Evolutionary conservation across 2,888 invertebrate species (phyloP).

Genomic region (Caprella mutica): DNA sequence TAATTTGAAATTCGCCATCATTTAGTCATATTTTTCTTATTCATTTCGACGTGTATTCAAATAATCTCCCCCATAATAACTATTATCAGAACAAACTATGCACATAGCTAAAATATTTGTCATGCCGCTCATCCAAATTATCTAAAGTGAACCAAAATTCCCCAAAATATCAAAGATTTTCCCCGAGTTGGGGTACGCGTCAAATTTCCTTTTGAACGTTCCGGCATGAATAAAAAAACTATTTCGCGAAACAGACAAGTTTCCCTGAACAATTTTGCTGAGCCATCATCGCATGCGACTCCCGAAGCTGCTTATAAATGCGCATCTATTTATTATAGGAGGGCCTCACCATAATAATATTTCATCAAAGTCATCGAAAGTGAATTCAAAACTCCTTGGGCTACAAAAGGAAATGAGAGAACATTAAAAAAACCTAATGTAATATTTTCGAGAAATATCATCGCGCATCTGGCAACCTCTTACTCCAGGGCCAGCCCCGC

Average conservation of each 20-base stretch:
- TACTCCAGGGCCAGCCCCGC: neutral
- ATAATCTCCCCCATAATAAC: no score
- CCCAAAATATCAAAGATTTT: no score
- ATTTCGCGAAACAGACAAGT: conserved; percentile 7
- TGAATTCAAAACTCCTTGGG: conserved; percentile 32
- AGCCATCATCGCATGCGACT: neutral
- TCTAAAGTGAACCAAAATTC: no score
- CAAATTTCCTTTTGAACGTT: conserved; percentile 8
- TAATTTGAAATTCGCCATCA: no score
- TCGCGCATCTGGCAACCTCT: conserved; percentile 24
- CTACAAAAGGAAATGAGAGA: conserved; percentile 15
- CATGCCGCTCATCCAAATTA: no score
- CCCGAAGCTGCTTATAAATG: conserved; percentile 15
- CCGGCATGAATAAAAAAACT: conserved; percentile 2
- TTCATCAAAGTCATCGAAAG: conserved; percentile 34
- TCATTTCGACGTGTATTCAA: no score
- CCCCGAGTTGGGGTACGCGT: no score
- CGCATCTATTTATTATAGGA: conserved; percentile 13
- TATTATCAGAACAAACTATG: no score
- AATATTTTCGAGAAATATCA: conserved; percentile 26
- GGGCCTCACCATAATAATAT: conserved; percentile 32
- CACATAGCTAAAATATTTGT: no score
- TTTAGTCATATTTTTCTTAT: no score
- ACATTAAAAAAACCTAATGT: conserved; percentile 23
- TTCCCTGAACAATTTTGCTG: conserved; percentile 5